Base-by-base conservation (phyloP, 1,140 invertebrate genomes). In the Penaeus indicus region DNA sequence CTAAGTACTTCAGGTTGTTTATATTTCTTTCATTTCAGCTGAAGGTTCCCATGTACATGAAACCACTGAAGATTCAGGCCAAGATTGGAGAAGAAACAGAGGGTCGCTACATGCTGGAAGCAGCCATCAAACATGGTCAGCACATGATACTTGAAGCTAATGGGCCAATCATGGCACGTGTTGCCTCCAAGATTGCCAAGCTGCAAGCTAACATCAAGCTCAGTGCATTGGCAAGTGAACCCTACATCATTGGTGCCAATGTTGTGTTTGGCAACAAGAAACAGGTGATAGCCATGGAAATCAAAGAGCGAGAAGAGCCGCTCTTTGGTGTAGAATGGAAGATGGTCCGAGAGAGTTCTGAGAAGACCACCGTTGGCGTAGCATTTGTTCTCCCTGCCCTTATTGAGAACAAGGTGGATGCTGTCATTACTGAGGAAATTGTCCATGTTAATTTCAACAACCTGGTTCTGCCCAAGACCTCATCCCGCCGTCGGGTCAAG, bases 371-470 rank as follows among this genome's bases (percentile, higher is more conserved):
- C 0, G 16, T 64, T 10, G 25, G 63, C 27, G 25, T 64, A 18
- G 67, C 16, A 19, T 32, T 88, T 3, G 0, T 78, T 5, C n/a
- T 88, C 3, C 86, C 47, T 25, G 25, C 8, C 16, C 21, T 84
- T 1, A 42, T 84, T 0, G 86, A 84, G 16, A 54, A 21, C 60
- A 84, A 63, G 32, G 19, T 67, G 16, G 81, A 88, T 19, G 54
- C 47, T 3, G 32, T 69, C 8, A 77, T 84, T n/a, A 84, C 21
- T 10, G 32, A 83, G 4, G 54, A 27, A 16, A 16, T 78, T 27
- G 8, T 84, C 27, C 81, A 88, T 38, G 54, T 64, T n/a, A 88
- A 38, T 32, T 54, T 64, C 72, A 79, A 84, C 61, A 84, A 13
- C n/a, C 61, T 83, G 54, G 11, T 88, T 13, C 60, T 77, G n/a